These are phyloP conservation scores for Mugil cephalus DNA, from an alignment of 2,113 vertebrate genomes.

Conservation along the genomic window DNA sequence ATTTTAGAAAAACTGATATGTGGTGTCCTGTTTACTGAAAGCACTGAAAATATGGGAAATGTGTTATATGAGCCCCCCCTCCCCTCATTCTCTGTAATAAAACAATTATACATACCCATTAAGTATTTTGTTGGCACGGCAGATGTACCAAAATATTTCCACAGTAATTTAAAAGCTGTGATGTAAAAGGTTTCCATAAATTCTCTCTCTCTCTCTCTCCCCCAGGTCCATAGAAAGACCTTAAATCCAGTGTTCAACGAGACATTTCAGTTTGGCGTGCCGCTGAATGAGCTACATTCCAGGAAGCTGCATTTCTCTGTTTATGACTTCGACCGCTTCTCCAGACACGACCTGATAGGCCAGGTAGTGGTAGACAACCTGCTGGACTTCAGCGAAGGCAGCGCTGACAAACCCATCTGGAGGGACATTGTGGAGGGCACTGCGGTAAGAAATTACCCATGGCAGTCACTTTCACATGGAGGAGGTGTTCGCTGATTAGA, in stretches of 20 bases:
- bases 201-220: neutral
- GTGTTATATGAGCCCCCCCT: neutral
- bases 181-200: neutral
- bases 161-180: neutral
- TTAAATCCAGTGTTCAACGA: slow-evolving; percentile 95
- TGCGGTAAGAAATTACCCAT: slow-evolving; percentile 81
- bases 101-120: neutral
- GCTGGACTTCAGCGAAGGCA: slow-evolving; percentile 93
- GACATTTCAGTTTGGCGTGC: slow-evolving; percentile 93
- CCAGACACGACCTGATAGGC: slow-evolving; percentile 94
- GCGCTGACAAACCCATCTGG: slow-evolving; percentile 91
- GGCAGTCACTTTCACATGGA: slow-evolving; percentile 8
- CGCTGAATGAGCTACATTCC: slow-evolving; percentile 91
- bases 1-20: no score
- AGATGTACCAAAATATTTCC: fast-evolving
- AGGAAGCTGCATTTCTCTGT: slow-evolving; percentile 95
- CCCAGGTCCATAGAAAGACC: slow-evolving; percentile 93
- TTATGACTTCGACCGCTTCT: slow-evolving; percentile 96
- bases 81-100: neutral
- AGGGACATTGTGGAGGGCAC: slow-evolving; percentile 93
- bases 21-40: no score
- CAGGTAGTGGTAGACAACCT: slow-evolving; percentile 96
- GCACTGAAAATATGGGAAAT: no score
- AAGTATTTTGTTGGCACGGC: neutral
- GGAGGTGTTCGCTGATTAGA: neutral